Evolutionary conservation across 2,797 vertebrate genomes (phyloP).

Genomic region (Cryptoprocta ferox): DNA sequence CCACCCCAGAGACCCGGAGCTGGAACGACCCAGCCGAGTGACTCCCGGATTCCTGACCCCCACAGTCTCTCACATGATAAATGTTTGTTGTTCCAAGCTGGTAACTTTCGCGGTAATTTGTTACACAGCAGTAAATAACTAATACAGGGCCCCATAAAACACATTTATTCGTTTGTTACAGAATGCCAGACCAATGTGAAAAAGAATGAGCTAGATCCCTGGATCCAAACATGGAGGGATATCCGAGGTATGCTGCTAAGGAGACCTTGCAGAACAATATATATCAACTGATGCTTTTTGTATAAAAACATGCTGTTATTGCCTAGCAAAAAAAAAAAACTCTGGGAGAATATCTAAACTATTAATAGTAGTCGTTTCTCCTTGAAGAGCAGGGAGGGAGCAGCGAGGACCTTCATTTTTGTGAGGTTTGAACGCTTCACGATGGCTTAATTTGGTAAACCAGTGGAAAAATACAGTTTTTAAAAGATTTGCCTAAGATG

Average conservation of each 20-base stretch:
- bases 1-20: not conserved
- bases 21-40: not conserved
- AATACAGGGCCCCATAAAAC: not conserved
- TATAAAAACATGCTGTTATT: not conserved
- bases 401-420: not conserved
- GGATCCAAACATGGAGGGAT: not conserved
- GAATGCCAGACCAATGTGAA: not conserved
- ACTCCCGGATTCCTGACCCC: not conserved
- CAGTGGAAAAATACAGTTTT: not conserved
- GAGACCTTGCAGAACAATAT: not conserved
- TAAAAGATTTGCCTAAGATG: not conserved
- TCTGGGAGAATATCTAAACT: not conserved
- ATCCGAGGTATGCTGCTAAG: not conserved
- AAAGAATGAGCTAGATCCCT: not conserved
- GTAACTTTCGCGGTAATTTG: not conserved
- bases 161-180: fast-evolving
- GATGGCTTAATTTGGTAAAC: not conserved
- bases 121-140: not conserved
- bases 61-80: not conserved
- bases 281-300: not conserved
- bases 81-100: not conserved
- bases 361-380: not conserved
- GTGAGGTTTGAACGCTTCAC: not conserved
- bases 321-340: not conserved
- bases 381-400: not conserved